Base-by-base conservation (phyloP, 1,140 invertebrate genomes). In the Mercenaria mercenaria region DNA sequence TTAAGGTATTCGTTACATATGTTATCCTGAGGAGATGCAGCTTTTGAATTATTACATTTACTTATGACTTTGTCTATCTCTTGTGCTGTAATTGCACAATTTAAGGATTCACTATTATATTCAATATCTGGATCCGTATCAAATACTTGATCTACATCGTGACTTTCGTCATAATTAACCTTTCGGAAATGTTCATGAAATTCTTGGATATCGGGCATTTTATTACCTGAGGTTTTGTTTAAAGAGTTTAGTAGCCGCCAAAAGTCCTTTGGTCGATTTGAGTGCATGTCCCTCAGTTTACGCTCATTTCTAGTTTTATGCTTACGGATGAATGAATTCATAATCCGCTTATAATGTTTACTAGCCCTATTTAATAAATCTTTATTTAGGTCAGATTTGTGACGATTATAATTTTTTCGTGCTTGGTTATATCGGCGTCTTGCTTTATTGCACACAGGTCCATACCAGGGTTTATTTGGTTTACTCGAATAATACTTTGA, bases 1-100 rank as follows among this genome's bases (percentile, higher is more conserved):
- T 76, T 76, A 4, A 76, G 15, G 26, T 80, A 80, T 26, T 80
- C 77, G 18, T 80, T 80, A 23, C 3, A 37, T 8, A 80, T 80
- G 15, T 32, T 29, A 47, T 80, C 52, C 4, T 56, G 23, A 47
- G 43, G n/a, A 23, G 29, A 80, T 10, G 43, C 52, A n/a, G 37
- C 37, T n/a, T 76, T 76, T 41, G 15, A 8, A 23, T 43, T 76
- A 43, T 76, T 76, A 26, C 15, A n/a, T 4, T n/a, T 76, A n/a
- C 4, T 13, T 41, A 76, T 50, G 15, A 20, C n/a, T 80, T 80
- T 80, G 8, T 80, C 13, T 26, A 80, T 80, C 56, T 80, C 77
- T 80, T 80, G 29, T 50, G 77, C 26, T 29, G 77, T 56, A 10
- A 80, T 56, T 13, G 77, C 47, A 29, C 32, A 20, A 80, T 80